Evolutionary conservation across 2,888 invertebrate genomes (phyloP).

Genomic region (Drosophila helvetica): DNA sequence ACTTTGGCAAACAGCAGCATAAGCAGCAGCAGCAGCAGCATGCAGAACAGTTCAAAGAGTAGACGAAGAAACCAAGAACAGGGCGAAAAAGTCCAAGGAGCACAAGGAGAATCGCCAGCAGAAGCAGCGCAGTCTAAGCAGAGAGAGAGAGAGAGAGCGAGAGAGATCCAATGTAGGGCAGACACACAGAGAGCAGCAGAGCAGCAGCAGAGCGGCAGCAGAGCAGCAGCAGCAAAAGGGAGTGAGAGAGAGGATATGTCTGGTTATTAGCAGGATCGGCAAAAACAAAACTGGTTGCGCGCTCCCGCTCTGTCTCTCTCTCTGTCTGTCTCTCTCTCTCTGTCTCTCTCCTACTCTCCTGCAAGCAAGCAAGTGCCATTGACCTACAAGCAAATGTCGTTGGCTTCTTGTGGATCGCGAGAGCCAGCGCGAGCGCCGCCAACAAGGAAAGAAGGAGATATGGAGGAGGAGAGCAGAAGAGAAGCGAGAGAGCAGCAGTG

Average conservation of each 20-base stretch:
- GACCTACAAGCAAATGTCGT: constrained; percentile 72
- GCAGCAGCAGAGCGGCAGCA: too few species aligned
- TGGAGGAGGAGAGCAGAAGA: not conserved
- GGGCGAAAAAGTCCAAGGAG: constrained; percentile 16
- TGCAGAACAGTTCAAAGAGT: constrained; percentile 30
- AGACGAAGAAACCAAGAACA: constrained; percentile 29
- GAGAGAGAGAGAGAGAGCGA: not conserved
- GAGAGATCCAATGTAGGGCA: constrained; percentile 41
- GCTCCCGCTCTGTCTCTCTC: constrained; percentile 4
- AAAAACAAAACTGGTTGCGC: constrained; percentile 37
- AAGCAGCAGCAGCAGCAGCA: constrained; percentile 43
- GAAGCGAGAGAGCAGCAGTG: too few species aligned
- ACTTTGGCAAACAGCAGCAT: constrained; percentile 58
- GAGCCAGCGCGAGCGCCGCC: constrained; percentile 15
- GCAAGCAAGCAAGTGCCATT: constrained; percentile 60
- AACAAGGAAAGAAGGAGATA: not conserved
- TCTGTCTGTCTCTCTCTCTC: constrained; percentile 7
- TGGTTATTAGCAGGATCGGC: constrained; percentile 47
- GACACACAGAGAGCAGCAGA: constrained; percentile 15
- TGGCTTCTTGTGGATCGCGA: constrained; percentile 56
- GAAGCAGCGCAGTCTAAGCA: constrained; percentile 4
- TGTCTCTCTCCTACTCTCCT: not conserved
- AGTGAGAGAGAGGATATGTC: constrained; percentile 7
- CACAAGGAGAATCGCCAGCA: not conserved
- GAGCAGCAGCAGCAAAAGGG: not conserved